A percentile compares a stretch with the other conserved stretches of the same genome.
phyloP scores from a whole-genome alignment of 2,797 vertebrate genomes.

The Epinephelus coioides region DNA sequence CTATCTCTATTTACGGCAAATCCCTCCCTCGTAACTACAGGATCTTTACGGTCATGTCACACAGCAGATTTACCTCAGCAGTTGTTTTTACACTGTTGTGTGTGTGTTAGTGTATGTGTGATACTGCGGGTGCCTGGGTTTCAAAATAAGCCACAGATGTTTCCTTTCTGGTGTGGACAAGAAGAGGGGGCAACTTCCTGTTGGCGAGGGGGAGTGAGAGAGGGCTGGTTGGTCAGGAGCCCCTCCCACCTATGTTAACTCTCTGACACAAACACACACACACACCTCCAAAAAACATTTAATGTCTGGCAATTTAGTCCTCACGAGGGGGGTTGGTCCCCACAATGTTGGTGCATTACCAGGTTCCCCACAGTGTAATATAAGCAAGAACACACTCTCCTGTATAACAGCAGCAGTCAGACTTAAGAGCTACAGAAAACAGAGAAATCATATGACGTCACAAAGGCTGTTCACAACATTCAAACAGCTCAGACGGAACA shows the following conservation, averaged over 20 bases:
- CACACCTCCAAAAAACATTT: conserved; percentile 6
- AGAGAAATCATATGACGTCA: not conserved
- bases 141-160: conserved; percentile 89
- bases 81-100: conserved; percentile 31
- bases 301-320: conserved; percentile 5
- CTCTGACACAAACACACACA: conserved; percentile 49
- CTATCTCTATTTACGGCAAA: not conserved
- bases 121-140: conserved; percentile 68
- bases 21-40: conserved; percentile 3
- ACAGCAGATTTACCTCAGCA: conserved; percentile 20
- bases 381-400: not conserved
- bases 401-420: conserved; percentile 48
- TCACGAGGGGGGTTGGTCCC: not conserved
- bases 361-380: not conserved
- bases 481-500: not conserved
- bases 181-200: conserved; percentile 82
- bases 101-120: conserved; percentile 40
- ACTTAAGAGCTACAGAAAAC: not conserved
- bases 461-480: not conserved
- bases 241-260: conserved; percentile 48
- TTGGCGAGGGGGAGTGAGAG: conserved; percentile 55
- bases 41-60: conserved; percentile 19
- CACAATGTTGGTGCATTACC: not conserved
- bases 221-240: conserved; percentile 59
- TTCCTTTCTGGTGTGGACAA: conserved; percentile 81